Conservation (phyloP, 2,113 vertebrate species). For the Barnardius zonarius region DNA sequence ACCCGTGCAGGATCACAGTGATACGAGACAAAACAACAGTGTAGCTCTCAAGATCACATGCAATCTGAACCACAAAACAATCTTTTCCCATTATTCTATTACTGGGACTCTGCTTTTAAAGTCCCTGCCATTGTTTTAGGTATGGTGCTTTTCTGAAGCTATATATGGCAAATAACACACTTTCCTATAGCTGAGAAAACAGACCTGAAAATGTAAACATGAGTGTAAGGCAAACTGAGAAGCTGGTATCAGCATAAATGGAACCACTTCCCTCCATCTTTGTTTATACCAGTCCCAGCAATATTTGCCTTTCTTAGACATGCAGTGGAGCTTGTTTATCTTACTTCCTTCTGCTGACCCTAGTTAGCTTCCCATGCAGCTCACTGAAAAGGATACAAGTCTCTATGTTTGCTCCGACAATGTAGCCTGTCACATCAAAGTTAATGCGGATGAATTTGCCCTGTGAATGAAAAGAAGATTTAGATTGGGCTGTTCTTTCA, state of each 20-base stretch:
- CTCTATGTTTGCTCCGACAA: constrained; percentile 86
- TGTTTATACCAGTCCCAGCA: background rate
- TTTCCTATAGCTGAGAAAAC: background rate
- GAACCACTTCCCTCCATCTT: background rate
- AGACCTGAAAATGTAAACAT: background rate
- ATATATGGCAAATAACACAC: background rate
- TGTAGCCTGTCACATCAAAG: constrained; percentile 85
- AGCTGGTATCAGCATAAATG: background rate
- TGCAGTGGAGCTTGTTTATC: background rate
- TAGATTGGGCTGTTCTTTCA: background rate
- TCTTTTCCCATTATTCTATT: background rate
- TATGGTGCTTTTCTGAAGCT: background rate
- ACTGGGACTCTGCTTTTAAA: background rate
- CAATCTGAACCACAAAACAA: background rate
- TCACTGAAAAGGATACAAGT: constrained; percentile 81
- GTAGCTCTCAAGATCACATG: background rate
- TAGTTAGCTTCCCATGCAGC: background rate
- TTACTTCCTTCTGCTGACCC: background rate
- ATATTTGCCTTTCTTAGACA: constrained; percentile 53
- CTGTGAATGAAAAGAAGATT: constrained; percentile 63
- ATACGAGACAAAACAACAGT: fast-evolving
- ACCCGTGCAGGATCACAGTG: background rate
- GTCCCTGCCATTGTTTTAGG: background rate
- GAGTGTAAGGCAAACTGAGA: background rate
- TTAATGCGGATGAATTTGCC: constrained; percentile 89